Conservation (phyloP, 2,888 invertebrate species). For the Drosophila incognita region DNA sequence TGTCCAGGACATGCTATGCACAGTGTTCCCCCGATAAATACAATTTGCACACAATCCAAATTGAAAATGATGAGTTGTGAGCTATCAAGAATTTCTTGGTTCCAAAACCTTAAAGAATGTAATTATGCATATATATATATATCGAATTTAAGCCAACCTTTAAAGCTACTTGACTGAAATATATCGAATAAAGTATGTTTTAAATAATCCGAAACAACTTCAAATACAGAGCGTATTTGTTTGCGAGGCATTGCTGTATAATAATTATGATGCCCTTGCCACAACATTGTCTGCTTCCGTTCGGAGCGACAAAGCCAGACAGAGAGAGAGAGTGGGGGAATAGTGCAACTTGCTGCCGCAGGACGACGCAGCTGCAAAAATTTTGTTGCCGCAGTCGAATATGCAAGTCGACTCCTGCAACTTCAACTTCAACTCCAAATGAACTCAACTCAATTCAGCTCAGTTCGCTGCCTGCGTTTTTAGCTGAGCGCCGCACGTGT, state of each 20-base stretch:
- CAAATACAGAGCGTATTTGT: neutral
- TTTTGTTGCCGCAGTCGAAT: slow-evolving; percentile 53
- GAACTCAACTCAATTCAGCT: slow-evolving; percentile 20
- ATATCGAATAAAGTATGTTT: no score
- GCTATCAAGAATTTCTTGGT: no score
- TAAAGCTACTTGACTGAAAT: neutral
- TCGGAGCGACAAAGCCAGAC: slow-evolving; percentile 13
- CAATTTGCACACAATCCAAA: no score
- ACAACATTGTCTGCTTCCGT: slow-evolving; percentile 59
- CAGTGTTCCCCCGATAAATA: neutral
- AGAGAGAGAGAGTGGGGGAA: slow-evolving; percentile 15
- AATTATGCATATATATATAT: no score
- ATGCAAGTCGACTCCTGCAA: slow-evolving; percentile 31
- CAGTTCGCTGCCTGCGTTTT: slow-evolving; percentile 5
- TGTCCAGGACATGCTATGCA: slow-evolving; percentile 12
- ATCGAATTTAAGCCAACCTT: no score
- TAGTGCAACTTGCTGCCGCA: slow-evolving; percentile 37
- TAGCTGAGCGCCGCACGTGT: slow-evolving; percentile 54
- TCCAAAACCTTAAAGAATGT: no score
- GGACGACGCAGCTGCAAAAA: slow-evolving; percentile 62
- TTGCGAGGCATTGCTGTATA: slow-evolving; percentile 20
- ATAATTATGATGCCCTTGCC: slow-evolving; percentile 65
- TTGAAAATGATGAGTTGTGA: no score
- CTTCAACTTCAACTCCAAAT: slow-evolving; percentile 1
- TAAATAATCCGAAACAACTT: neutral